phyloP scores from a whole-genome alignment of 53 echinoderm and acorn worm genomes.

The Echinometra lucunter region DNA sequence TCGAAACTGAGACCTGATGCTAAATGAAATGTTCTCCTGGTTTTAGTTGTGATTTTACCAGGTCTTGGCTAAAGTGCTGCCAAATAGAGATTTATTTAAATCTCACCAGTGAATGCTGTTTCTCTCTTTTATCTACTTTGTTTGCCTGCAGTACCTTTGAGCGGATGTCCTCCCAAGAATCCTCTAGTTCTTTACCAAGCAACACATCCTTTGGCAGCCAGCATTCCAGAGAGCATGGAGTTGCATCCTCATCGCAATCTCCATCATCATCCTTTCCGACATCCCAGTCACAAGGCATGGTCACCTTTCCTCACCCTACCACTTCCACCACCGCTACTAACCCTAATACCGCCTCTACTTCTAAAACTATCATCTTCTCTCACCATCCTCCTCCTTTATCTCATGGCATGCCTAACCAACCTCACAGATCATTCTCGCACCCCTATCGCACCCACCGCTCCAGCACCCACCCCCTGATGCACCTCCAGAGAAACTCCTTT shows the following conservation, averaged over 20 bases:
- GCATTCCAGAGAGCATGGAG: conserved; percentile 41
- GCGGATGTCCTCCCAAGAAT: conserved; percentile 64
- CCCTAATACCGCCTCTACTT: not conserved
- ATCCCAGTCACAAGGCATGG: conserved; percentile 69
- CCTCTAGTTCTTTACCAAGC: conserved; percentile 41
- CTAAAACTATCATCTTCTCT: not conserved
- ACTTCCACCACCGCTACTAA: conserved; percentile 29
- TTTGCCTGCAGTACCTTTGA: conserved; percentile 52
- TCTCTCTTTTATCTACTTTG: not conserved
- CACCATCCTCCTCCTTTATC: conserved; percentile 12
- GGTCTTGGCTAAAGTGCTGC: not conserved
- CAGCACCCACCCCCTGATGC: conserved; percentile 55
- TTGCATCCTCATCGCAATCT: not conserved
- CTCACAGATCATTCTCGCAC: conserved; percentile 15
- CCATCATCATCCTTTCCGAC: conserved; percentile 55
- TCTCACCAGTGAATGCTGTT: not conserved
- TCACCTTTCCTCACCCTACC: conserved; percentile 31
- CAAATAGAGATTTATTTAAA: not conserved
- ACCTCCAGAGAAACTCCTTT: conserved; percentile 21
- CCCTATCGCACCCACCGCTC: conserved; percentile 58
- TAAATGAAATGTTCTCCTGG: not conserved
- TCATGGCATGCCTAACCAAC: conserved; percentile 34
- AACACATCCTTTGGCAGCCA: conserved; percentile 53
- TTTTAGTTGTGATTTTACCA: not conserved
- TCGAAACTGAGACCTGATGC: too few species aligned